Conservation (phyloP, 2,797 vertebrate species). For the Margarornis squamiger region DNA sequence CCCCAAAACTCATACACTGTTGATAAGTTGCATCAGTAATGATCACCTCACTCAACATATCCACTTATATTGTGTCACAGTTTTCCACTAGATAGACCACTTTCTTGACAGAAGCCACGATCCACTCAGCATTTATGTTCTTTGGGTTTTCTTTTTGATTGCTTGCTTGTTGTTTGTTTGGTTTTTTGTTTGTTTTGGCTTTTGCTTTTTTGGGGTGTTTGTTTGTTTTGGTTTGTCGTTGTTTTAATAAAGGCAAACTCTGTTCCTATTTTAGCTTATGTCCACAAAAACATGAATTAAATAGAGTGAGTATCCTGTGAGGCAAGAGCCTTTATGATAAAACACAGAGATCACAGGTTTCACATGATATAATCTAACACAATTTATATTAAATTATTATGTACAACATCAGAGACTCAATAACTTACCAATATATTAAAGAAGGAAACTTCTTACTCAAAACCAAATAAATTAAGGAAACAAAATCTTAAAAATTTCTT, state of each 20-base stretch:
- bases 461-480: neutral
- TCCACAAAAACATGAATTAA: neutral
- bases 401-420: neutral
- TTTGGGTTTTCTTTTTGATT: neutral
- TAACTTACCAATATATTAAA: neutral
- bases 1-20: neutral
- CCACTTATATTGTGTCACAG: neutral
- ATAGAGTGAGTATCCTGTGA: neutral
- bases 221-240: neutral
- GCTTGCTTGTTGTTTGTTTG: neutral
- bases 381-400: neutral
- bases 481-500: neutral
- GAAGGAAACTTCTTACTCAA: neutral
- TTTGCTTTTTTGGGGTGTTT: neutral
- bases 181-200: no score
- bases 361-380: neutral
- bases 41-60: neutral
- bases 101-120: neutral
- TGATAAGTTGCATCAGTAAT: neutral
- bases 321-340: neutral
- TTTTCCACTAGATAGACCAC: neutral
- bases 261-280: neutral
- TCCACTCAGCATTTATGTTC: neutral
- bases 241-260: neutral
- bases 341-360: neutral